Evolutionary conservation across 1,140 invertebrate genomes (phyloP).

Genomic region (Alviniconcha marisindica): DNA sequence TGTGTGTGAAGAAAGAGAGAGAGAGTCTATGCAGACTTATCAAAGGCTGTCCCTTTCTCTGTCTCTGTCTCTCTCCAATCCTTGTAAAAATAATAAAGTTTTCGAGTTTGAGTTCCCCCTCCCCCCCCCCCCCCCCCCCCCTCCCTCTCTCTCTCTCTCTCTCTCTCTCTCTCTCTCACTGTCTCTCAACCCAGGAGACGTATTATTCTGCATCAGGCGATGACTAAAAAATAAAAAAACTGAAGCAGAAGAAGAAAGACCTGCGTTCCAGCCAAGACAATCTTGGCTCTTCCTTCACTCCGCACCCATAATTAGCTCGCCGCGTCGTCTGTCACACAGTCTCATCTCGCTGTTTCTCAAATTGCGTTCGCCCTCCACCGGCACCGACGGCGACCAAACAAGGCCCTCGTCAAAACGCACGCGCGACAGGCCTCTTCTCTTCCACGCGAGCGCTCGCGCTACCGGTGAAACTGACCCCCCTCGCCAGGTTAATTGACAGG

Average conservation of each 20-base stretch:
- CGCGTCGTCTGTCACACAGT: too few species aligned
- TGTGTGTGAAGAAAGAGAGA: not conserved
- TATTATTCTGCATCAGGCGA: too few species aligned
- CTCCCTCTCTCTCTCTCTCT: not conserved
- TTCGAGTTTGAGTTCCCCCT: too few species aligned
- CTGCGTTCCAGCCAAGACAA: too few species aligned
- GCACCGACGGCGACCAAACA: too few species aligned
- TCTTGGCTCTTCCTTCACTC: too few species aligned
- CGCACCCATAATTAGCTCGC: too few species aligned
- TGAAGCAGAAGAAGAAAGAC: too few species aligned
- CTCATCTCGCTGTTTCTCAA: too few species aligned
- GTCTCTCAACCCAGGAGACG: not conserved
- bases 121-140: not conserved
- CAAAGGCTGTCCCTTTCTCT: not conserved
- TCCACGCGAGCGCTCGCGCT: slow-evolving; percentile 4
- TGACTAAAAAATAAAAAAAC: too few species aligned
- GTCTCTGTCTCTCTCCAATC: not conserved
- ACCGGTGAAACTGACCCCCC: slow-evolving; percentile 26
- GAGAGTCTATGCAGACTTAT: not conserved
- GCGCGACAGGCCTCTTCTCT: slow-evolving; percentile 7
- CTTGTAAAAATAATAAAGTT: too few species aligned
- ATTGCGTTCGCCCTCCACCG: not conserved
- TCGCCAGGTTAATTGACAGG: slow-evolving; percentile 31
- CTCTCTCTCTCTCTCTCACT: not conserved
- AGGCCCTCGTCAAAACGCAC: slow-evolving; percentile 3